phyloP scores from a whole-genome alignment of 2,797 vertebrate species.

The Uromys caudimaculatus region DNA sequence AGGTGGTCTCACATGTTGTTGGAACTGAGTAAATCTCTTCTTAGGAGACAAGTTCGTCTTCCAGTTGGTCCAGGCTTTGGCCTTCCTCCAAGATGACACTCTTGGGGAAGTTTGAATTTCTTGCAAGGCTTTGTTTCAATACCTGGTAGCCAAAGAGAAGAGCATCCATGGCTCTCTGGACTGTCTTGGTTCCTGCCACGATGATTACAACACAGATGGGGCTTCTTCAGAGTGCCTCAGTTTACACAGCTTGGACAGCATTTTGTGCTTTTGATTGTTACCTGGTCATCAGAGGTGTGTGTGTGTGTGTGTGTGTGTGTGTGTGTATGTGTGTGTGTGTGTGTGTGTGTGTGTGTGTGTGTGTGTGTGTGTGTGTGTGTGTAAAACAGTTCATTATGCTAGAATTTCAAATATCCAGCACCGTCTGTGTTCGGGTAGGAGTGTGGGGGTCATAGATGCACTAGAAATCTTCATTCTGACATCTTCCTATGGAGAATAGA shows the following conservation, averaged over 20 bases:
- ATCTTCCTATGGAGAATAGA: neutral
- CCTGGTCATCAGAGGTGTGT: no score
- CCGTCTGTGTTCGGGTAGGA: neutral
- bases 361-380: neutral
- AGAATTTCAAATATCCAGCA: neutral
- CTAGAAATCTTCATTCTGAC: neutral
- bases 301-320: neutral
- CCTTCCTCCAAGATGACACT: neutral
- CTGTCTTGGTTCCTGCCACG: neutral
- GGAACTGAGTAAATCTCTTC: neutral
- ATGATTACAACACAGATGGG: neutral
- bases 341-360: neutral
- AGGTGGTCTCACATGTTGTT: neutral
- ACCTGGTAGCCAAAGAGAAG: no score
- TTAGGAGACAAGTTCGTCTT: neutral
- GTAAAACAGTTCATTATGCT: neutral
- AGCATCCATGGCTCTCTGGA: neutral
- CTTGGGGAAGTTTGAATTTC: neutral
- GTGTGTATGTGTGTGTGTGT: neutral
- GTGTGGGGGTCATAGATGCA: no score
- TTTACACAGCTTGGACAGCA: neutral
- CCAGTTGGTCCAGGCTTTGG: neutral
- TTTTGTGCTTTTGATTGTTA: neutral
- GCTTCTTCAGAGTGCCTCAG: neutral
- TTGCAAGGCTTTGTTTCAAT: neutral